Evolutionary conservation across 1,140 invertebrate species (phyloP).

Genomic region (Diploscapter pachys): DNA sequence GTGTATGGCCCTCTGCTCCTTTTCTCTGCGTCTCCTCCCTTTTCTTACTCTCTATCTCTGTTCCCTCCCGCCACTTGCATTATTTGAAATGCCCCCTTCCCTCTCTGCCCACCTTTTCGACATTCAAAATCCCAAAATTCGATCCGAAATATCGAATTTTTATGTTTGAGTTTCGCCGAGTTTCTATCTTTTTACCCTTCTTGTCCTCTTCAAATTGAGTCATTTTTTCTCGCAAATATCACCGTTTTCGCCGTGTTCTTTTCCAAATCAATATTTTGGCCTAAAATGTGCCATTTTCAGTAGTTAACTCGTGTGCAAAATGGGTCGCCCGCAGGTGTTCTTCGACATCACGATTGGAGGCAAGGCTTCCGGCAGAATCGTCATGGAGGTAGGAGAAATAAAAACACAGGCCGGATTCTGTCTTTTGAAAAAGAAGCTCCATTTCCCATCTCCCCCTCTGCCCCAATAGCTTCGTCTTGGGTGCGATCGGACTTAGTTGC

Average conservation of each 20-base stretch:
- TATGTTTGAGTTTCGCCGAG: background rate
- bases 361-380: conserved; percentile 75
- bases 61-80: background rate
- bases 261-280: background rate
- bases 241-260: background rate
- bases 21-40: too few relatives aligned
- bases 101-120: too few relatives aligned
- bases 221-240: background rate
- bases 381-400: conserved; percentile 73
- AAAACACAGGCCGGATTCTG: too few relatives aligned
- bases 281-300: conserved; percentile 12
- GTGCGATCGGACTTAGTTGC: too few relatives aligned
- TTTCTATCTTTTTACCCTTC: background rate
- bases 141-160: background rate
- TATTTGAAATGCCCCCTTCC: background rate
- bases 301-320: conserved; percentile 11
- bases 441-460: too few relatives aligned
- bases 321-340: conserved; percentile 67
- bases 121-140: background rate
- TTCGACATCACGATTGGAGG: conserved; percentile 83
- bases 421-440: too few relatives aligned
- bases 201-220: background rate
- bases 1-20: background rate
- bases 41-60: background rate
- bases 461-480: too few relatives aligned